Base-by-base conservation (phyloP, 2,113 vertebrate species). In the Oreamnos americanus region DNA sequence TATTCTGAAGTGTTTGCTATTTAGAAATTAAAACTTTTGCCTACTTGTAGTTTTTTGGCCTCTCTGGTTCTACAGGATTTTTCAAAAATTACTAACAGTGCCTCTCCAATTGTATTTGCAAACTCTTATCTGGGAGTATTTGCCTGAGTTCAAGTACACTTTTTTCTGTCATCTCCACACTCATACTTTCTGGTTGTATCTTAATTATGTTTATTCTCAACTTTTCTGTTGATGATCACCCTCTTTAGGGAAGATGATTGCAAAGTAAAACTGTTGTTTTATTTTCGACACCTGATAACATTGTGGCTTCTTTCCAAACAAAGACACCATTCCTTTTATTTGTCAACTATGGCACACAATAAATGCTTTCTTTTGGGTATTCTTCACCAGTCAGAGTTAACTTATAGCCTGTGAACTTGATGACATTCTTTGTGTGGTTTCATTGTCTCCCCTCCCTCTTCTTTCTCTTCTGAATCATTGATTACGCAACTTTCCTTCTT, bases 141-240 rank as follows among this genome's bases (percentile, higher is more conserved):
- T 91, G 86, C 87, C 55, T 57, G 39, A 97, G 53, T 64, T 62
- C 88, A 79, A 28, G 36, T 43, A 67, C 45, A 93, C 21, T 79
- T 96, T 93, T 93, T 76, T 26, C 74, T 94, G 15, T 87, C 71
- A 58, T 83, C 23, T 57, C 47, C 74, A 89, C 30, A 81, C 3
- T 84, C 47, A 47, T 64, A n/a, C 33, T 91, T 83, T 96, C 81
- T 62, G 55, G 23, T 60, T 71, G 2, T 83, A 36, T 64, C 49
- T 89, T 94, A 55, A 83, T 96, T 93, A 76, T 96, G 36, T 79
- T 87, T 91, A n/a, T 74, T 93, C 39, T 94, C 91, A 33, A 28
- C 43, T 93, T 93, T 91, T 60, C 33, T 78, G 13, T 62, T 96
- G 95, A 67, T 96, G 83, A 74, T 87, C 78, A 67, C 12, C 13